Percentiles rank a stretch among this genome's conserved stretches.
Evolutionary conservation across 2,888 invertebrate species (phyloP).

Genomic region (Heliconius sara): DNA sequence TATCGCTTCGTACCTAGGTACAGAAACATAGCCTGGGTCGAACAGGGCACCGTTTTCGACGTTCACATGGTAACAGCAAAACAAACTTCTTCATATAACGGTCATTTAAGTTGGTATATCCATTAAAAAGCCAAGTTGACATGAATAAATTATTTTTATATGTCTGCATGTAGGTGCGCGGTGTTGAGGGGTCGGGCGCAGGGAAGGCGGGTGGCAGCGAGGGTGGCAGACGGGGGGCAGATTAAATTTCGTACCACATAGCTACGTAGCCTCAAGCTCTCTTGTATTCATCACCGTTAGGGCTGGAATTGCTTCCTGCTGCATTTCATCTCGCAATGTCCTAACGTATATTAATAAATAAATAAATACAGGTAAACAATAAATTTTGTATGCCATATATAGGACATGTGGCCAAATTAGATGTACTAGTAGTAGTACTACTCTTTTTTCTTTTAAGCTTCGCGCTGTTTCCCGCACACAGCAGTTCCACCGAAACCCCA

Average conservation of each 20-base stretch:
- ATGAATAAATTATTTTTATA: slow-evolving; percentile 64
- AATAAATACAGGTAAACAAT: slow-evolving; percentile 22
- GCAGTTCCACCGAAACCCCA: too few species aligned
- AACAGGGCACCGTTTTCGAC: slow-evolving; percentile 47
- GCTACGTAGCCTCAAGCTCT: slow-evolving; percentile 68
- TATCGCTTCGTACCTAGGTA: slow-evolving; percentile 67
- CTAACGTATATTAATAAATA: slow-evolving; percentile 30
- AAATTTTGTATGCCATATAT: background rate
- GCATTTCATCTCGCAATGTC: slow-evolving; percentile 58
- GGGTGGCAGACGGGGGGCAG: slow-evolving; percentile 78
- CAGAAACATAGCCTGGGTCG: slow-evolving; percentile 51
- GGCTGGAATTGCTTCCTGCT: slow-evolving; percentile 71
- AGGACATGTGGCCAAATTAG: too few species aligned
- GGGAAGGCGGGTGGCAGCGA: slow-evolving; percentile 53
- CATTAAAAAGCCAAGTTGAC: slow-evolving; percentile 58
- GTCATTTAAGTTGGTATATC: slow-evolving; percentile 41
- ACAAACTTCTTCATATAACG: slow-evolving; percentile 58
- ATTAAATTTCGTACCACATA: slow-evolving; percentile 79
- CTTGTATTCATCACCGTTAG: slow-evolving; percentile 77
- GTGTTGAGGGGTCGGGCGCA: slow-evolving; percentile 50
- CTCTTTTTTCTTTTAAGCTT: too few species aligned
- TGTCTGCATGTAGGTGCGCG: slow-evolving; percentile 47
- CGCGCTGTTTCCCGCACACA: too few species aligned
- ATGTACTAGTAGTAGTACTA: too few species aligned
- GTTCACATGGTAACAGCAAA: slow-evolving; percentile 74